Conservation (phyloP, 2,113 vertebrate species). For the Stegostoma tigrinum region DNA sequence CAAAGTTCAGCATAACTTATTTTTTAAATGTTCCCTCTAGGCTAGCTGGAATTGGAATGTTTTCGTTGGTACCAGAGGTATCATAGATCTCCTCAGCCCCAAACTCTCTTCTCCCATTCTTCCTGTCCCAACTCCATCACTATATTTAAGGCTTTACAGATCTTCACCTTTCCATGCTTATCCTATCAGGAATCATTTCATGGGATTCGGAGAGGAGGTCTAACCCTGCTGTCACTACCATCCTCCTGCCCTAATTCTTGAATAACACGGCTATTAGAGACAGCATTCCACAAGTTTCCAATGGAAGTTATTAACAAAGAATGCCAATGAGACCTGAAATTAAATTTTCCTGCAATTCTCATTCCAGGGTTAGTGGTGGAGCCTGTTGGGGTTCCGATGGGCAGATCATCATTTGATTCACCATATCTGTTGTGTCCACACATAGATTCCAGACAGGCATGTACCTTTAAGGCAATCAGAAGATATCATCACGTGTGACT, state of each 20-base stretch:
- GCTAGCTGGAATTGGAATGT: not conserved
- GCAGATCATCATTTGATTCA: not conserved
- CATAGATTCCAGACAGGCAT: too few relatives aligned
- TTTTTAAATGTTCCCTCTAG: not conserved
- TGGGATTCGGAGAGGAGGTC: not conserved
- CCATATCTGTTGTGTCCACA: not conserved
- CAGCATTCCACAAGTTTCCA: not conserved
- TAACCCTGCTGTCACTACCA: not conserved
- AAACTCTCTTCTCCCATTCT: too few relatives aligned
- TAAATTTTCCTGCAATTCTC: not conserved
- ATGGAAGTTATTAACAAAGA: not conserved
- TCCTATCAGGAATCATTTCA: not conserved
- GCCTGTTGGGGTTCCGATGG: not conserved
- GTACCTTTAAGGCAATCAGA: too few relatives aligned
- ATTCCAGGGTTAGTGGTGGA: too few relatives aligned
- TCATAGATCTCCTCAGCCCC: too few relatives aligned
- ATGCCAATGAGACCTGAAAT: not conserved
- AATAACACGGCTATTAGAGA: not conserved
- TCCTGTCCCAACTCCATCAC: too few relatives aligned
- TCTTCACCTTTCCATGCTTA: not conserved
- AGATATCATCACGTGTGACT: too few relatives aligned
- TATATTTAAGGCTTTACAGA: not conserved
- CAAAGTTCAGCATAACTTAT: too few relatives aligned
- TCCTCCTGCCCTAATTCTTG: not conserved
- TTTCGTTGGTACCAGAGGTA: too few relatives aligned